Evolutionary conservation across 2,888 invertebrate genomes (phyloP).

Genomic region (Drosophila histrio): DNA sequence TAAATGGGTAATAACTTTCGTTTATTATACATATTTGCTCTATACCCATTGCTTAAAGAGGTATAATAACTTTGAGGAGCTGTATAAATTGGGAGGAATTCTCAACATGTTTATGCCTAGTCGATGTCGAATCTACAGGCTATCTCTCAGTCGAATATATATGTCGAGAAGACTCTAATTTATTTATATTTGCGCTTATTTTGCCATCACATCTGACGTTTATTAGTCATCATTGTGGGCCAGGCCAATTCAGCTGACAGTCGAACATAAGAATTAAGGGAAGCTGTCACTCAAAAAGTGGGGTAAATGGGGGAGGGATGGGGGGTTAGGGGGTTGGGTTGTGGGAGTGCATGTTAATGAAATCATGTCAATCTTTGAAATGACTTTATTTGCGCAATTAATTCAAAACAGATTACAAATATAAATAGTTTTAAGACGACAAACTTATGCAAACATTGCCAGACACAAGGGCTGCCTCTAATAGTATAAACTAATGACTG

Average conservation of each 20-base stretch:
- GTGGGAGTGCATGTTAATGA: neutral
- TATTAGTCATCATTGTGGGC: conserved; percentile 53
- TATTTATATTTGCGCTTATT: conserved; percentile 18
- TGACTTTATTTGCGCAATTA: conserved; percentile 3
- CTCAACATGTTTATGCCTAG: neutral
- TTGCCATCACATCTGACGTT: conserved; percentile 21
- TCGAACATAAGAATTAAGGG: conserved; percentile 19
- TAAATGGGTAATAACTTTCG: neutral
- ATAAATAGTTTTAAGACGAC: conserved; percentile 2
- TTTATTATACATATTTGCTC: neutral
- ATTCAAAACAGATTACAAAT: conserved; percentile 5
- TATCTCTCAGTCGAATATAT: neutral
- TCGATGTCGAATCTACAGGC: neutral
- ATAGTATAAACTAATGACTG: neutral
- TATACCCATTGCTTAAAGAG: neutral
- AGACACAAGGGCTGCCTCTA: conserved; percentile 1
- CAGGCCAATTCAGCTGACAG: conserved; percentile 59
- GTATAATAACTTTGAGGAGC: neutral
- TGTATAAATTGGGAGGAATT: too few relatives aligned
- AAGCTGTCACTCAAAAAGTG: conserved; percentile 49
- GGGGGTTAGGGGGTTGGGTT: neutral
- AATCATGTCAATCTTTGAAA: conserved; percentile 27
- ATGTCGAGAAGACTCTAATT: neutral
- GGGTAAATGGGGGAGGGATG: neutral
- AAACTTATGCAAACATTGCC: conserved; percentile 18